Evolutionary conservation across 2,113 vertebrate species (phyloP).

Genomic region (Prochilodus magdalenae): DNA sequence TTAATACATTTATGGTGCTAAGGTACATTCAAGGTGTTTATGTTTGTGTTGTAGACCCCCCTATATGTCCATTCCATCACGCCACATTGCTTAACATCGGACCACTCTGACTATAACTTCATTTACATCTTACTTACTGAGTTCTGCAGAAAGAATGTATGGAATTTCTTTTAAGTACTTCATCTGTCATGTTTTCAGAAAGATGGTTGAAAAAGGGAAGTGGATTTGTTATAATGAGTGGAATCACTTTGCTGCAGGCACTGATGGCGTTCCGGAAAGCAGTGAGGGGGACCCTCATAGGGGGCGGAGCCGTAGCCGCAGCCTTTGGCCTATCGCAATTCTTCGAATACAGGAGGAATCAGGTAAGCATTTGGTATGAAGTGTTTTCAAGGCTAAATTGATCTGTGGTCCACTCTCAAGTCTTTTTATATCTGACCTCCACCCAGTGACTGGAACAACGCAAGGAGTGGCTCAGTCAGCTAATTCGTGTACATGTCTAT

Average conservation of each 20-base stretch:
- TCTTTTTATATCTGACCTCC: slow-evolving; percentile 14
- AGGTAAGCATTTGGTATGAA: slow-evolving; percentile 78
- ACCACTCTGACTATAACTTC: too few relatives aligned
- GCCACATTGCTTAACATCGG: too few relatives aligned
- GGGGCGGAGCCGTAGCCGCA: slow-evolving; percentile 85
- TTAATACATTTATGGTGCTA: too few relatives aligned
- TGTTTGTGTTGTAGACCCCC: too few relatives aligned
- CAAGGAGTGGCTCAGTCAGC: slow-evolving; percentile 7
- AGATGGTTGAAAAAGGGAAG: too few relatives aligned
- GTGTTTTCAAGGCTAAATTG: neutral
- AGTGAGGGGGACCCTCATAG: slow-evolving; percentile 85
- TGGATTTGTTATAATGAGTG: neutral
- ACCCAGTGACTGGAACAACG: slow-evolving; percentile 23
- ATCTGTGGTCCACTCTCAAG: neutral
- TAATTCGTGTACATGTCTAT: slow-evolving; percentile 47
- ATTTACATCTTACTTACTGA: too few relatives aligned
- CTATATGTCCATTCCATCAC: too few relatives aligned
- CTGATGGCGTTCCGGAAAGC: slow-evolving; percentile 92
- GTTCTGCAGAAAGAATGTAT: neutral
- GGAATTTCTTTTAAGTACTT: too few relatives aligned
- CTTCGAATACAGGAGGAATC: slow-evolving; percentile 85
- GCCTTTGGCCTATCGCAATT: slow-evolving; percentile 90
- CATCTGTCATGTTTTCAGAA: too few relatives aligned
- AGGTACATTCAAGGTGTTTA: too few relatives aligned
- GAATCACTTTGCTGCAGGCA: too few relatives aligned